Percentiles rank a stretch among this genome's conserved stretches.
Evolutionary conservation across 2,113 vertebrate genomes (phyloP).

Genomic region (Rhinolophus sinicus): DNA sequence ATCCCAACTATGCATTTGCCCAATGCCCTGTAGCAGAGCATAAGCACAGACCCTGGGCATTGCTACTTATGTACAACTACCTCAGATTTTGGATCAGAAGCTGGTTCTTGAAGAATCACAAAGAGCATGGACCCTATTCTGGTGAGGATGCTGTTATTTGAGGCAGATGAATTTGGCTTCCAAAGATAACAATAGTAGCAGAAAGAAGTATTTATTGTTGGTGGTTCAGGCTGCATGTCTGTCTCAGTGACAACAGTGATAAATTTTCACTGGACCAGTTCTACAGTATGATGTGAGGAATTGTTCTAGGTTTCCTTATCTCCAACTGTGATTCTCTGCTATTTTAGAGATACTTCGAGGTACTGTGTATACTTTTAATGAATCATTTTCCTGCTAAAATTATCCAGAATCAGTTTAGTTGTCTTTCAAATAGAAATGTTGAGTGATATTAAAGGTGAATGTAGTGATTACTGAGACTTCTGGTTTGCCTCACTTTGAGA

Average conservation of each 20-base stretch:
- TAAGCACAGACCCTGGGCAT: not conserved
- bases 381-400: not conserved
- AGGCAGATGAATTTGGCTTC: not conserved
- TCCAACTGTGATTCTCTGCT: not conserved
- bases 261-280: not conserved
- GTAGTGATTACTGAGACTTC: not conserved
- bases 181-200: not conserved
- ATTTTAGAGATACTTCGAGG: not conserved
- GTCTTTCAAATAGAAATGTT: not conserved
- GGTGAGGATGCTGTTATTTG: not conserved
- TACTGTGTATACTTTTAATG: not conserved
- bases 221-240: not conserved
- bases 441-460: not conserved
- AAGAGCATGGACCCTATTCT: not conserved
- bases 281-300: not conserved
- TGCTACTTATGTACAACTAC: not conserved
- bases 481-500: not conserved
- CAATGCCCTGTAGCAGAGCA: not conserved
- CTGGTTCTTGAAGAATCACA: not conserved
- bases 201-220: not conserved
- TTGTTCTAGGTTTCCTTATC: not conserved
- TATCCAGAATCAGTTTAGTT: not conserved
- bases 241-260: not conserved
- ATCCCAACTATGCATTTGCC: not conserved
- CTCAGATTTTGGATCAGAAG: not conserved